phyloP scores from a whole-genome alignment of 1,140 invertebrate genomes.

The Caenorhabditis briggsae region DNA sequence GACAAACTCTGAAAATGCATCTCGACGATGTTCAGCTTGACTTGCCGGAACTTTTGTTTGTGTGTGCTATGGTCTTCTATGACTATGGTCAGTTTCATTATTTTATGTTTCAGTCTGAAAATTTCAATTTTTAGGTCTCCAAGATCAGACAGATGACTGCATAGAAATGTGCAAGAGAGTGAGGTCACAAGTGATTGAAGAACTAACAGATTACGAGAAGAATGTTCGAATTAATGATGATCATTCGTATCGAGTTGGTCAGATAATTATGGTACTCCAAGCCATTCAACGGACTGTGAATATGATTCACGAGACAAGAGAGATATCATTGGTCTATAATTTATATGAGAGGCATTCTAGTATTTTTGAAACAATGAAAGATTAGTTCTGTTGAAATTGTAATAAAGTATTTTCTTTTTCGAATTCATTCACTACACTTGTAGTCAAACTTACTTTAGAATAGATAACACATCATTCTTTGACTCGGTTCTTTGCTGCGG shows the following conservation, averaged over 20 bases:
- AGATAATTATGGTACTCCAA: conserved; percentile 30
- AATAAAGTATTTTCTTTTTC: background rate
- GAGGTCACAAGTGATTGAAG: conserved; percentile 9
- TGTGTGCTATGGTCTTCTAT: background rate
- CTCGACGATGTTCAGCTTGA: conserved; percentile 24
- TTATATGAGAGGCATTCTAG: conserved; percentile 16
- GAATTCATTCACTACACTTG: background rate
- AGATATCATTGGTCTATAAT: conserved; percentile 45
- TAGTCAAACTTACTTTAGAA: background rate
- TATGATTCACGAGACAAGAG: conserved; percentile 32
- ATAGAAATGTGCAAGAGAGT: conserved; percentile 12
- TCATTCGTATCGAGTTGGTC: conserved; percentile 43
- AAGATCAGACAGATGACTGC: conserved; percentile 12
- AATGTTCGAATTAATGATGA: conserved; percentile 12
- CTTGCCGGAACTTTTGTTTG: conserved; percentile 13
- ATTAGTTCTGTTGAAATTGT: background rate
- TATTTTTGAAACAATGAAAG: conserved; percentile 28
- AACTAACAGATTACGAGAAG: conserved; percentile 23
- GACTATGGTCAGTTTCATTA: conserved; percentile 12
- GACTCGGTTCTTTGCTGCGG: too few species aligned
- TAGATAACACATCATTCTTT: background rate
- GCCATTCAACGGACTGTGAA: conserved; percentile 8
- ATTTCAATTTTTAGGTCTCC: background rate
- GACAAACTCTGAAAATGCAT: conserved; percentile 13
- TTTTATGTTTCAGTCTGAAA: background rate